Evolutionary conservation across 2,113 vertebrate genomes (phyloP).

Genomic region (Stomatorhinus ivindoensis): DNA sequence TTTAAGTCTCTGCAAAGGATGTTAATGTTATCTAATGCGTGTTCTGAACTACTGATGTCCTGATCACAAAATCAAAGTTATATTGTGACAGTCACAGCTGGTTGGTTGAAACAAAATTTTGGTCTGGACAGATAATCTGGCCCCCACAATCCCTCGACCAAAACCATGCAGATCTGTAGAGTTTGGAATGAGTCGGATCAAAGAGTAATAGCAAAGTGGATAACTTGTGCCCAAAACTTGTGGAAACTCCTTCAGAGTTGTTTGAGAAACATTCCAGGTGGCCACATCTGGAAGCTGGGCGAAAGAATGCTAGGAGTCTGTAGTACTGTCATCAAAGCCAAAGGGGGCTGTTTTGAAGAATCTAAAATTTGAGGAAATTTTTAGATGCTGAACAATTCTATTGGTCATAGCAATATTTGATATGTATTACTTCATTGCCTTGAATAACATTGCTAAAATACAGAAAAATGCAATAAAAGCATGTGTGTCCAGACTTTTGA

Average conservation of each 20-base stretch:
- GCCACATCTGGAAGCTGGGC: neutral
- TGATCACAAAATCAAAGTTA: too few species aligned
- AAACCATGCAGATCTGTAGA: neutral
- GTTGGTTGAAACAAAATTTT: too few species aligned
- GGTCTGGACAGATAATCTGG: neutral
- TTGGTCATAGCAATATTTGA: neutral
- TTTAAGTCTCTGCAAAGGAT: too few species aligned
- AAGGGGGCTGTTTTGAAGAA: neutral
- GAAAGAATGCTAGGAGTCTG: neutral
- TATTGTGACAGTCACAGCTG: too few species aligned
- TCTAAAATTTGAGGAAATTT: neutral
- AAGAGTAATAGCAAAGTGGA: neutral
- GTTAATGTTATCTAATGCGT: too few species aligned
- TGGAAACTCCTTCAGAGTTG: neutral
- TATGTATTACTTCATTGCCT: neutral
- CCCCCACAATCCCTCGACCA: neutral
- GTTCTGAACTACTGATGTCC: too few species aligned
- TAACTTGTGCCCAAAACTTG: neutral
- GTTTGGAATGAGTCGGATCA: neutral
- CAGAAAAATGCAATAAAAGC: neutral
- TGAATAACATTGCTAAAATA: neutral
- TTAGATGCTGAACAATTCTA: neutral
- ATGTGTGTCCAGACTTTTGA: neutral
- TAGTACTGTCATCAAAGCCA: neutral
- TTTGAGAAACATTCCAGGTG: neutral